Percentiles rank a stretch among this genome's conserved stretches.
phyloP scores from a whole-genome alignment of 2,888 invertebrate genomes.

The Clostera curtula region DNA sequence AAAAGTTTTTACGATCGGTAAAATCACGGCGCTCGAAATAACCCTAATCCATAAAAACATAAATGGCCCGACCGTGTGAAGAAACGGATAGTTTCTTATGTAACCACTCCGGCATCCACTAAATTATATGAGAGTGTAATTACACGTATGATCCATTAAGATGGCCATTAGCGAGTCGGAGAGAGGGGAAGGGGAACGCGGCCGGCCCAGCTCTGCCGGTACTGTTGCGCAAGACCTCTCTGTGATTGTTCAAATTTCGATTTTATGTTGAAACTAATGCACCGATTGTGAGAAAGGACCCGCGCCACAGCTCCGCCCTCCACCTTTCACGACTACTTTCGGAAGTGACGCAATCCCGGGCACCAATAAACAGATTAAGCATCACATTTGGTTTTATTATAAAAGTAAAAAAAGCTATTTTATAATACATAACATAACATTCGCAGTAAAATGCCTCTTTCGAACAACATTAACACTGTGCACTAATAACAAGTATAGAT shows the following conservation, averaged over 20 bases:
- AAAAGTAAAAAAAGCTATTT: constrained; percentile 65
- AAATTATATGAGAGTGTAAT: constrained; percentile 50
- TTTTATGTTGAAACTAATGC: constrained; percentile 42
- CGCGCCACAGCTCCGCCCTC: constrained; percentile 23
- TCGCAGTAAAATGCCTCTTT: constrained; percentile 60
- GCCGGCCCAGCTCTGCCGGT: constrained; percentile 13
- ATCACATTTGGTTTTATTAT: constrained; percentile 63
- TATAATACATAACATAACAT: constrained; percentile 70
- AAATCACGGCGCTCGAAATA: constrained; percentile 12
- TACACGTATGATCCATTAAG: constrained; percentile 51
- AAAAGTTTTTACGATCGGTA: constrained; percentile 3
- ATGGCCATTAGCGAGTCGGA: constrained; percentile 39
- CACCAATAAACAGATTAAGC: constrained; percentile 48
- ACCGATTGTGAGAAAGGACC: constrained; percentile 47
- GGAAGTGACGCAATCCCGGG: constrained; percentile 46
- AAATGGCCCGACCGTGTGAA: constrained; percentile 21
- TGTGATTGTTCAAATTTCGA: constrained; percentile 44
- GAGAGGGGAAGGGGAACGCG: constrained; percentile 17
- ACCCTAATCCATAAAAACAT: constrained; percentile 22
- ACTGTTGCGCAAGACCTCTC: constrained; percentile 34
- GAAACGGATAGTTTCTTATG: constrained; percentile 32
- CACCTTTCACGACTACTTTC: constrained; percentile 68
- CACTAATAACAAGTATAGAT: constrained; percentile 68
- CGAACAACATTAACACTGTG: constrained; percentile 66
- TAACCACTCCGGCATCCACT: constrained; percentile 33